Conservation (phyloP, 2,888 invertebrate species). For the Therioaphis trifolii region DNA sequence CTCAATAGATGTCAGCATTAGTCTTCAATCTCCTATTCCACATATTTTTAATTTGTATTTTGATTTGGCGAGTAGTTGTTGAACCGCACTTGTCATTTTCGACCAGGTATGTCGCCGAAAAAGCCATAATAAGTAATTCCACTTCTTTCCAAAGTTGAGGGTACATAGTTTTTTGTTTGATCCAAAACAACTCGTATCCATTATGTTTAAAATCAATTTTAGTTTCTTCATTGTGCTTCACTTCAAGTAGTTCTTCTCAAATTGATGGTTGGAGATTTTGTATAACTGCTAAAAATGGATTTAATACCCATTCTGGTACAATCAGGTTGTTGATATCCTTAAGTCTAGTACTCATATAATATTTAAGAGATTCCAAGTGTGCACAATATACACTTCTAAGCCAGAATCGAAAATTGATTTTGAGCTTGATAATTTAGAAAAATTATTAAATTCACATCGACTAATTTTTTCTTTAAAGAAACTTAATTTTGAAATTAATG, state of each 20-base stretch:
- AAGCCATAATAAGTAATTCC: not conserved
- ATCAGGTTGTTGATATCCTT: not conserved
- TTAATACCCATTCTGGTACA: conserved; percentile 1
- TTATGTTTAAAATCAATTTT: not conserved
- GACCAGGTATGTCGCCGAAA: not conserved
- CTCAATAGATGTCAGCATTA: no score
- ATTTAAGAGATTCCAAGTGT: not conserved
- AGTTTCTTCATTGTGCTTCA: not conserved
- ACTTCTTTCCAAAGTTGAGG: not conserved
- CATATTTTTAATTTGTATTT: no score
- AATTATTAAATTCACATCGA: conserved; percentile 63
- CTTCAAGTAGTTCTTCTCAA: no score
- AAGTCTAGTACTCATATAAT: not conserved
- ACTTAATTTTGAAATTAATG: conserved; percentile 68
- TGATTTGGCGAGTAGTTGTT: no score
- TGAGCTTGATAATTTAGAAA: conserved; percentile 8
- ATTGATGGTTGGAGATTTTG: conserved; percentile 2
- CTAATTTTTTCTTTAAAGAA: conserved; percentile 66
- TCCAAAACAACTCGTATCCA: not conserved
- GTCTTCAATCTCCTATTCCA: no score
- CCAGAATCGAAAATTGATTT: not conserved
- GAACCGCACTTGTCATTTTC: no score
- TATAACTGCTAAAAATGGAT: conserved; percentile 10
- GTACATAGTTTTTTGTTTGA: not conserved
- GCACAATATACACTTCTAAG: conserved; percentile 23